Percentiles rank a stretch among this genome's conserved stretches.
Evolutionary conservation across 2,797 vertebrate species (phyloP).

Genomic region (Anniella stebbinsi): DNA sequence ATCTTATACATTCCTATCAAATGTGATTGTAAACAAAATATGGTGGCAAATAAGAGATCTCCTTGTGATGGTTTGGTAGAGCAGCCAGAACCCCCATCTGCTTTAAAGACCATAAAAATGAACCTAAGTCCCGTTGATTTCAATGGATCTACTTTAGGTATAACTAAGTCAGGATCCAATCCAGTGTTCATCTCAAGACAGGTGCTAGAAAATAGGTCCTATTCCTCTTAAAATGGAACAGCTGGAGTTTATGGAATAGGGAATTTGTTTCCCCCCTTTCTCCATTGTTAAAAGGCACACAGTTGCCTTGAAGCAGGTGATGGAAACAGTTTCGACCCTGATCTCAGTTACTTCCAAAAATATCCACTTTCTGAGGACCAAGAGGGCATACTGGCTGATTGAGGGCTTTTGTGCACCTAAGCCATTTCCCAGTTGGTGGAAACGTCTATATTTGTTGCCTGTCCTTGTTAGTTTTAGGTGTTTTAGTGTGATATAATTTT

Average conservation of each 20-base stretch:
- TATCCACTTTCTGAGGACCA: neutral
- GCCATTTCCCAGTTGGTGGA: neutral
- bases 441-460: conserved; percentile 11
- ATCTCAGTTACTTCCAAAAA: neutral
- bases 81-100: too few relatives aligned
- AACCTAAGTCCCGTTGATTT: too few relatives aligned
- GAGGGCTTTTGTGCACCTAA: neutral
- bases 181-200: neutral
- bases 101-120: too few relatives aligned
- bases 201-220: neutral
- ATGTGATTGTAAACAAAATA: too few relatives aligned
- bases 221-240: neutral
- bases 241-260: neutral
- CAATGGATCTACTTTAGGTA: too few relatives aligned
- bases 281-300: neutral
- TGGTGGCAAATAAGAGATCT: too few relatives aligned
- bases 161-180: neutral
- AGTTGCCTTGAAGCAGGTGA: neutral
- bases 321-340: neutral
- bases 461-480: conserved; percentile 22
- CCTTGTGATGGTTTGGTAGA: too few relatives aligned
- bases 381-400: neutral
- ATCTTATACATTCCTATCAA: too few relatives aligned
- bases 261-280: neutral
- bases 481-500: conserved; percentile 29